These are phyloP conservation scores for Plutomurus gul DNA, from an alignment of 1,140 invertebrate genomes.

Conservation along the genomic window DNA sequence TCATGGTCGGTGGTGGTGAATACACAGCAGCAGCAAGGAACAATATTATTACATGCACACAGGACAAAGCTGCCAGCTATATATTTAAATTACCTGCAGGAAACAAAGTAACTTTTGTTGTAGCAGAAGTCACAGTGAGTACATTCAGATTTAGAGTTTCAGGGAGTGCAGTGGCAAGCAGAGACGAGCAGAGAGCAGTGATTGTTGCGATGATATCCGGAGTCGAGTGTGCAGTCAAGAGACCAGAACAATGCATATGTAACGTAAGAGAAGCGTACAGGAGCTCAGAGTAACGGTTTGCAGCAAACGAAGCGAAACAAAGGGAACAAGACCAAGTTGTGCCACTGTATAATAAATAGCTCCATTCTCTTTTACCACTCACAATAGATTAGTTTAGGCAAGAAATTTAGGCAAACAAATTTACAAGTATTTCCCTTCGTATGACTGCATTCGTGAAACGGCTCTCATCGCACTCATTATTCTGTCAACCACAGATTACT, in stretches of 20 bases:
- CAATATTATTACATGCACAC: too few relatives aligned
- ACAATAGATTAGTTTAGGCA: neutral
- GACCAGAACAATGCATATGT: slow-evolving; percentile 24
- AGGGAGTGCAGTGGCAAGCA: too few relatives aligned
- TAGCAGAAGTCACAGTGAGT: too few relatives aligned
- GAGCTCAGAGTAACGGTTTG: slow-evolving; percentile 24
- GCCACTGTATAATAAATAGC: too few relatives aligned
- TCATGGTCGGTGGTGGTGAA: too few relatives aligned
- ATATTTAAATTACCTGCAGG: too few relatives aligned
- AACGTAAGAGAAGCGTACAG: too few relatives aligned
- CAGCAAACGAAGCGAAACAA: slow-evolving; percentile 30
- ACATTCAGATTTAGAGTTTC: too few relatives aligned
- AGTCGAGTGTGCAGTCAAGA: slow-evolving; percentile 5
- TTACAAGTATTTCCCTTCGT: neutral
- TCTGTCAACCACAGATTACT: too few relatives aligned
- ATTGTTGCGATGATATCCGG: slow-evolving; percentile 19
- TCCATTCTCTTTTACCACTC: neutral
- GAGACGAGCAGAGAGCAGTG: neutral
- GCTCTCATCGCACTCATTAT: neutral
- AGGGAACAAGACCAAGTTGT: slow-evolving; percentile 11
- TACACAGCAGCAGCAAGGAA: too few relatives aligned
- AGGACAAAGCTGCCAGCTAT: too few relatives aligned
- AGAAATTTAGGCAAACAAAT: neutral
- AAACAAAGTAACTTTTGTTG: too few relatives aligned
- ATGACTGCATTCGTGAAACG: neutral